Base-by-base conservation (phyloP, 2,888 invertebrate genomes). In the Erebia ligea region DNA sequence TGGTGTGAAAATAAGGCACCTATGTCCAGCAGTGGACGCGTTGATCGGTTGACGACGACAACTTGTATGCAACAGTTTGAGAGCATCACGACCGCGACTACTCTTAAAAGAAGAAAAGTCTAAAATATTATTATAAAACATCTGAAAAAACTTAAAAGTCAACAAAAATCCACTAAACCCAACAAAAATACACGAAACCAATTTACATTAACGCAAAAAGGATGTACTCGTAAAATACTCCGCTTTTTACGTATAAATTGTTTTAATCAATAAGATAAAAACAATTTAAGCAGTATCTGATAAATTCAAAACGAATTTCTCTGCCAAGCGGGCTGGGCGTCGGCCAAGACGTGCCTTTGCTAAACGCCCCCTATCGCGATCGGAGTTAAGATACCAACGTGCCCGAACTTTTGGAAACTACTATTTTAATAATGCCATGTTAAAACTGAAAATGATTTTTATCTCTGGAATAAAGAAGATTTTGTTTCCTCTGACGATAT, bases 291-390 rank as follows among this genome's bases (percentile, higher is more conserved):
- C 68, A 67, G 71, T 59, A 73, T 73, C 71, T 69, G 72, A 72
- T 73, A 73, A 67, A 73, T 71, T 73, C 69, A 71, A 69, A 77
- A 75, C 78, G 81, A 81, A 81, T 81, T 84, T 83, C 80, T 78
- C 79, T 78, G 79, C 76, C 80, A 81, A 79, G 78, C 76, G 69
- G 68, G 73, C 84, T 85, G 87, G 86, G 83, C 77, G 76, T 48
- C 69, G 75, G 87, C 88, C 88, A 89, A 86, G 79, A 77, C 73
- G 73, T 71, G 73, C 72, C 68, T 73, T 67, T 71, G 77, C 82
- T 82, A 80, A 83, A 82, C 84, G 81, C 78, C 83, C 83, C 79
- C 83, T 86, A 87, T 88, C 88, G 79, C 78, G 85, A 87, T 88
- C 80, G 54, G 56, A 67, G 65, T 66, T 62, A 61, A 73, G 70